Conservation (phyloP, 2,888 invertebrate genomes). For the Chrysotoxum bicinctum region DNA sequence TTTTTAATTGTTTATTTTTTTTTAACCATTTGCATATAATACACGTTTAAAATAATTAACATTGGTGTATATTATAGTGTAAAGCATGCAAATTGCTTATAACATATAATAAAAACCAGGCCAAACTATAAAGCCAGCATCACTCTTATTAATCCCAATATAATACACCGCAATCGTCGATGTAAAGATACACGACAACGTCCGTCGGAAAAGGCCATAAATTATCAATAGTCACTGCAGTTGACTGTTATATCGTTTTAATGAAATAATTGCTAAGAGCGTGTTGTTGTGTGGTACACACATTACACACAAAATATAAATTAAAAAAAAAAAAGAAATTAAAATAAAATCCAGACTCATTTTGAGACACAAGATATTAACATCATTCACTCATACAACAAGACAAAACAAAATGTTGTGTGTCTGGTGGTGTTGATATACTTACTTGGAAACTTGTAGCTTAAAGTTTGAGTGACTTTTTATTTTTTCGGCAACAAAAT, state of each 20-base stretch:
- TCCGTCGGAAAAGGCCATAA: slow-evolving; percentile 73
- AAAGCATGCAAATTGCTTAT: slow-evolving; percentile 65
- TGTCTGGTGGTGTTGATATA: slow-evolving; percentile 11
- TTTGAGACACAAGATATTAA: slow-evolving; percentile 5
- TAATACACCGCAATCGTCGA: background rate
- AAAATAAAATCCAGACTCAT: slow-evolving; percentile 12
- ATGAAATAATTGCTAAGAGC: slow-evolving; percentile 75
- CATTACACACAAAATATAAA: slow-evolving; percentile 11
- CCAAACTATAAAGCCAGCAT: slow-evolving; percentile 49
- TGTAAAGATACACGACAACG: slow-evolving; percentile 50
- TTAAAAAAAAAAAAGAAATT: slow-evolving; percentile 1
- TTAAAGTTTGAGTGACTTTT: slow-evolving; percentile 31
- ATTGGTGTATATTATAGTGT: slow-evolving; percentile 52
- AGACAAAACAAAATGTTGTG: slow-evolving; percentile 47
- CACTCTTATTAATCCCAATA: slow-evolving; percentile 19
- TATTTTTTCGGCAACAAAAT: slow-evolving; percentile 64
- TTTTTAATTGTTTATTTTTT: slow-evolving; percentile 4
- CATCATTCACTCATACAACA: slow-evolving; percentile 18
- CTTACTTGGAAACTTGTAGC: slow-evolving; percentile 17
- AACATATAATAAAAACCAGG: slow-evolving; percentile 45
- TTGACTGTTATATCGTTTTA: slow-evolving; percentile 75
- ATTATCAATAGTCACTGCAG: slow-evolving; percentile 75
- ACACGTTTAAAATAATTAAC: slow-evolving; percentile 62
- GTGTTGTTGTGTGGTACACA: slow-evolving; percentile 50
- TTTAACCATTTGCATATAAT: slow-evolving; percentile 17